phyloP scores from a whole-genome alignment of 2,797 vertebrate species.

The Scolopax rusticola region DNA sequence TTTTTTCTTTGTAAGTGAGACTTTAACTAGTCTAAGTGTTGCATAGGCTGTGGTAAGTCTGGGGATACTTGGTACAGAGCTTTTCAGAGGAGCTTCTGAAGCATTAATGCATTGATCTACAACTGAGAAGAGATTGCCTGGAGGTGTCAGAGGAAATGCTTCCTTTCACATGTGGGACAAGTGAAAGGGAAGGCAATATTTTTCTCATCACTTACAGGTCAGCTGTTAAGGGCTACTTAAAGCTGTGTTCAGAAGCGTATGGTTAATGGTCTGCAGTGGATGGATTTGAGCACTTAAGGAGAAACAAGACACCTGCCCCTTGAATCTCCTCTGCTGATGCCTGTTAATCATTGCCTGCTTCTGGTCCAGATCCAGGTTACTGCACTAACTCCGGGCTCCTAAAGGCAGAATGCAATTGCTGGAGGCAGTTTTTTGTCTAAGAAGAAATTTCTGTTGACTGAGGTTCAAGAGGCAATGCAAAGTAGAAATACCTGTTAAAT shows the following conservation, averaged over 20 bases:
- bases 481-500: conserved; percentile 7
- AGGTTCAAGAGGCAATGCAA: neutral
- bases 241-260: neutral
- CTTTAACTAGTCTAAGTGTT: neutral
- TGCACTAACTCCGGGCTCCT: neutral
- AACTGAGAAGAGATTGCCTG: neutral
- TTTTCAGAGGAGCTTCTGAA: neutral
- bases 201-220: neutral
- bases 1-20: neutral
- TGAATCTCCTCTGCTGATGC: neutral
- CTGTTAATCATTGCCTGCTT: neutral
- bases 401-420: neutral
- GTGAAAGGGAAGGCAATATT: neutral
- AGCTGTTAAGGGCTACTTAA: neutral
- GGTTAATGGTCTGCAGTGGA: neutral
- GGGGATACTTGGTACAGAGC: neutral
- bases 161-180: neutral
- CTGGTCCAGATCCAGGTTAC: neutral
- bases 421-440: neutral
- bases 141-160: neutral
- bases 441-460: neutral
- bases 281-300: neutral
- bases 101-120: neutral
- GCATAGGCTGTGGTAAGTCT: neutral
- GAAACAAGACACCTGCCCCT: neutral